A percentile compares a stretch with the other conserved stretches of the same genome.
Evolutionary conservation across 2,888 invertebrate genomes (phyloP).

Genomic region (Spisula subtruncata): DNA sequence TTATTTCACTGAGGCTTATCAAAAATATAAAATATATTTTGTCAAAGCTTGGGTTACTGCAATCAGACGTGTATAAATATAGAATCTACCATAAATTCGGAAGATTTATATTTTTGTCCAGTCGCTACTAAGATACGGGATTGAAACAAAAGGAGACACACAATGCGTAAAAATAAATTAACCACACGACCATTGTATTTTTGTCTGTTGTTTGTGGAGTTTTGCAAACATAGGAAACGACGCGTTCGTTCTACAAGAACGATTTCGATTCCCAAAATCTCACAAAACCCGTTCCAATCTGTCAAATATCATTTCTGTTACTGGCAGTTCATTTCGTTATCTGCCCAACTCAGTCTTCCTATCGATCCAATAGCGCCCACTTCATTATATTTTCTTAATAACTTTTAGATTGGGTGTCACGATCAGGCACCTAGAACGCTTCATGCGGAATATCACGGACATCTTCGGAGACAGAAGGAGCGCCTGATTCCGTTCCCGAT

Average conservation of each 20-base stretch:
- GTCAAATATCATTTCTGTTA: conserved; percentile 59
- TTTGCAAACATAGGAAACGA: conserved; percentile 25
- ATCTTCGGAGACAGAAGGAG: conserved; percentile 41
- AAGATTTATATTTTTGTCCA: too few relatives aligned
- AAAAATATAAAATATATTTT: too few relatives aligned
- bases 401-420: conserved; percentile 73
- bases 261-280: conserved; percentile 53
- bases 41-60: too few relatives aligned
- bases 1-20: too few relatives aligned
- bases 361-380: conserved; percentile 64
- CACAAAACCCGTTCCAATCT: conserved; percentile 51
- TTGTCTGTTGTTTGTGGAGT: conserved; percentile 23
- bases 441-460: conserved; percentile 54
- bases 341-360: conserved; percentile 63
- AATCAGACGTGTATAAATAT: too few relatives aligned
- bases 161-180: conserved; percentile 32
- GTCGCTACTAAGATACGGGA: too few relatives aligned
- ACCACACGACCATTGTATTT: conserved; percentile 33
- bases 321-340: conserved; percentile 67
- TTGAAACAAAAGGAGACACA: background rate
- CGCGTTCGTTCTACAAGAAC: conserved; percentile 38
- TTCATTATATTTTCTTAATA: conserved; percentile 74
- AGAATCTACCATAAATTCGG: too few relatives aligned
- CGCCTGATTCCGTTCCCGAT: conserved; percentile 10
- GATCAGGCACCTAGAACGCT: conserved; percentile 61